phyloP scores from a whole-genome alignment of 2,113 vertebrate species.

The Eurystomus gularis region DNA sequence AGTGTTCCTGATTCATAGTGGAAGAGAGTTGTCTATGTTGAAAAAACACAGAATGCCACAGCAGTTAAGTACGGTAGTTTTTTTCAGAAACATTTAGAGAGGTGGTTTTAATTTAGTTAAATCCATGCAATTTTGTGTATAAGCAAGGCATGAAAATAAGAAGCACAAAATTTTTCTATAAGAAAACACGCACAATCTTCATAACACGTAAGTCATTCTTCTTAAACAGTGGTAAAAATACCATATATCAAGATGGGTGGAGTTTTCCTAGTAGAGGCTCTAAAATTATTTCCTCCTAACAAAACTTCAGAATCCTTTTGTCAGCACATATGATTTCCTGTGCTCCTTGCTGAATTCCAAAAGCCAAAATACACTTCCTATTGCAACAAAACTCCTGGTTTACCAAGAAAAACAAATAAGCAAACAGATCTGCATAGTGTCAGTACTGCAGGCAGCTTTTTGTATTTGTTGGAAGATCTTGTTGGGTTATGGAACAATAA shows the following conservation, averaged over 20 bases:
- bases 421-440: not conserved
- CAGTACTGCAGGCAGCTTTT: not conserved
- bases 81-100: not conserved
- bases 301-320: conserved; percentile 22
- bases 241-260: not conserved
- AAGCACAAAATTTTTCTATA: not conserved
- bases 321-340: conserved; percentile 40
- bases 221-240: not conserved
- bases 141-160: not conserved
- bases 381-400: not conserved
- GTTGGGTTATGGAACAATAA: not conserved
- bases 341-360: conserved; percentile 5
- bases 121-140: not conserved
- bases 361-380: not conserved
- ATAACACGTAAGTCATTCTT: not conserved
- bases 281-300: conserved; percentile 20
- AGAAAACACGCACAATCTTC: not conserved
- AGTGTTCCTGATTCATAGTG: not conserved
- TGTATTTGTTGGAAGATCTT: conserved; percentile 25
- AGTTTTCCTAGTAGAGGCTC: conserved; percentile 13
- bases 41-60: not conserved
- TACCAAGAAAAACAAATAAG: conserved; percentile 25
- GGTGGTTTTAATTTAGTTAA: not conserved
- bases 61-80: not conserved
- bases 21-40: not conserved